Percentiles rank a stretch among this genome's conserved stretches.
These are phyloP conservation scores for Disparrhopalites patrizii DNA, from an alignment of 2,888 invertebrate species.

Conservation along the genomic window DNA sequence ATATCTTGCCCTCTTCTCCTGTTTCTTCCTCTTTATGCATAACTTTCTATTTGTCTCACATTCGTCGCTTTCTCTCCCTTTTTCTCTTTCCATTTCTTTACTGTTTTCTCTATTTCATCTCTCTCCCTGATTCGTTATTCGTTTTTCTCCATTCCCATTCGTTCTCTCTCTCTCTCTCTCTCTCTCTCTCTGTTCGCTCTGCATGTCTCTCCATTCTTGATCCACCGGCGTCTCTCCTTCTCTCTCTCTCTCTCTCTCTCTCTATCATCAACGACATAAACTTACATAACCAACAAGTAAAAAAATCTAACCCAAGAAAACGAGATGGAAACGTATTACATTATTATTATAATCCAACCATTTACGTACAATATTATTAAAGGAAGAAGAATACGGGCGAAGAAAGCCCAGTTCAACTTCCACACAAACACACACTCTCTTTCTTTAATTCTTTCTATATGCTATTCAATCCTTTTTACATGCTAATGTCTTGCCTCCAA, in stretches of 20 bases:
- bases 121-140: too few relatives aligned
- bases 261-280: background rate
- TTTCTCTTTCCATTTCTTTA: too few relatives aligned
- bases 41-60: too few relatives aligned
- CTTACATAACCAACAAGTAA: background rate
- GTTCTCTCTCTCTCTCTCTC: too few relatives aligned
- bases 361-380: constrained; percentile 11
- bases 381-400: constrained; percentile 6
- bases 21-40: background rate
- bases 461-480: background rate
- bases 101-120: too few relatives aligned
- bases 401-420: background rate
- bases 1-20: constrained; percentile 25
- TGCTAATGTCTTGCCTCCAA: too few relatives aligned
- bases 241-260: too few relatives aligned
- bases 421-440: background rate
- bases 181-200: too few relatives aligned
- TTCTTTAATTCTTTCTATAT: background rate
- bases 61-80: too few relatives aligned
- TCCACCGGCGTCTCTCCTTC: too few relatives aligned
- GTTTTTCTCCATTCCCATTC: too few relatives aligned
- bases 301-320: background rate
- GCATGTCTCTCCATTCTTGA: too few relatives aligned
- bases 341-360: constrained; percentile 16
- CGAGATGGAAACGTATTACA: constrained; percentile 4